Percentiles rank a stretch among this genome's conserved stretches.
Conservation (phyloP, 2,888 invertebrate genomes). For the Seira musarum region DNA sequence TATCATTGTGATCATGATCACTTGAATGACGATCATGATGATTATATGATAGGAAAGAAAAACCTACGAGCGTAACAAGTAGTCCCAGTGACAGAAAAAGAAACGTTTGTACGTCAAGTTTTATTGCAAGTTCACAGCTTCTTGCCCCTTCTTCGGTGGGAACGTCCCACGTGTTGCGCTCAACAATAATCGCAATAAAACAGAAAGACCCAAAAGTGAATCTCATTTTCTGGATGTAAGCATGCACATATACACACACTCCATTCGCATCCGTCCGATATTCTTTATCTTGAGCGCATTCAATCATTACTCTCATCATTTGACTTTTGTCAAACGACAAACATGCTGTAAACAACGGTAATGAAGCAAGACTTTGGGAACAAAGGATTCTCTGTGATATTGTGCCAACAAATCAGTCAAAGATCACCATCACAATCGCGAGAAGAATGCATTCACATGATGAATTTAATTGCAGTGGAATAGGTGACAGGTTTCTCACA, state of each 20-base stretch:
- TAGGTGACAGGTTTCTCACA: conserved; percentile 58
- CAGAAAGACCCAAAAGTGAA: conserved; percentile 29
- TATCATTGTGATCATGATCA: background rate
- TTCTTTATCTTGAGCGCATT: conserved; percentile 10
- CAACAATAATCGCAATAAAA: conserved; percentile 39
- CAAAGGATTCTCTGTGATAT: conserved; percentile 19
- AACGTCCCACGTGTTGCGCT: conserved; percentile 58
- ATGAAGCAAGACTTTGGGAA: conserved; percentile 43
- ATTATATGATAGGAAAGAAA: background rate
- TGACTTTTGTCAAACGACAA: conserved; percentile 12
- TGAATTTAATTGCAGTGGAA: conserved; percentile 52
- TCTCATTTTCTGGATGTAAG: conserved; percentile 28
- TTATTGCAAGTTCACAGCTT: conserved; percentile 58
- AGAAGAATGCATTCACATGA: conserved; percentile 16
- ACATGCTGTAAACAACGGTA: conserved; percentile 55
- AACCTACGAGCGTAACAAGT: background rate
- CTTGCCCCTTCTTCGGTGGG: conserved; percentile 42
- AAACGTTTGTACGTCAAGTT: conserved; percentile 34
- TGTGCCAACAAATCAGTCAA: conserved; percentile 46
- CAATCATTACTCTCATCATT: conserved; percentile 13
- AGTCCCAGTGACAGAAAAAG: conserved; percentile 31
- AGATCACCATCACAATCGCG: background rate
- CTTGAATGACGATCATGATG: conserved; percentile 38
- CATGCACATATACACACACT: background rate
- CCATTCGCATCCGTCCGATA: background rate